A percentile compares a stretch with the other conserved stretches of the same genome.
These are phyloP conservation scores for Andinoacara biseriatus DNA, from an alignment of 2,113 vertebrate genomes.

Conservation along the genomic window DNA sequence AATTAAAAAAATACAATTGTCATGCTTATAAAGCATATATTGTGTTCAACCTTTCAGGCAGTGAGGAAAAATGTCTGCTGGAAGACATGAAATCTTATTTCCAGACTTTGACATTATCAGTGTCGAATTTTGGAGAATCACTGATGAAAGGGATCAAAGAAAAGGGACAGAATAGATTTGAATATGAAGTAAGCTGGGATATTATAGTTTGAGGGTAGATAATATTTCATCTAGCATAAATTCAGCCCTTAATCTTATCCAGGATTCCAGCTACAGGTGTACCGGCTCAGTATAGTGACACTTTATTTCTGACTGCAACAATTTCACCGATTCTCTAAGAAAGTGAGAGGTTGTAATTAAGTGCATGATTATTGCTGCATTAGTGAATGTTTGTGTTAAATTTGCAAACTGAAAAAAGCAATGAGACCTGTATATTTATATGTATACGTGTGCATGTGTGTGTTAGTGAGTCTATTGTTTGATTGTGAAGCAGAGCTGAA, in stretches of 20 bases:
- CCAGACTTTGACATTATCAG: slow-evolving; percentile 2
- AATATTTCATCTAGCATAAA: slow-evolving; percentile 18
- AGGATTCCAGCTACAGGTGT: neutral
- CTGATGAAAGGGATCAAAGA: slow-evolving; percentile 44
- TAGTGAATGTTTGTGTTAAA: neutral
- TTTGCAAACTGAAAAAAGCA: neutral
- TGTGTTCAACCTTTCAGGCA: neutral
- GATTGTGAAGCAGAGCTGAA: neutral
- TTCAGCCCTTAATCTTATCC: slow-evolving; percentile 14
- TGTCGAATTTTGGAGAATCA: slow-evolving; percentile 16
- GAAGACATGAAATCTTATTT: slow-evolving; percentile 12
- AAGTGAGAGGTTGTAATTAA: neutral
- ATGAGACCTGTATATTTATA: neutral
- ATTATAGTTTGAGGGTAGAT: slow-evolving; percentile 10
- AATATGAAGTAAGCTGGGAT: slow-evolving; percentile 41
- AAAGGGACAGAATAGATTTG: slow-evolving; percentile 15
- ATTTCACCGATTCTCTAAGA: neutral
- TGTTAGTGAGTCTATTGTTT: neutral
- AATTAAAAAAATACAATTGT: neutral
- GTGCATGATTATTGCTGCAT: neutral
- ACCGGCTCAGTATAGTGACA: neutral
- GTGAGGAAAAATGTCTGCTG: neutral
- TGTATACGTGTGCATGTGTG: neutral
- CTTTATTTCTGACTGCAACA: neutral
- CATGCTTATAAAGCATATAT: neutral